A percentile compares a stretch with the other conserved stretches of the same genome.
phyloP scores from a whole-genome alignment of 64 coral and sea anemone species.

The Pachyseris speciosa region DNA sequence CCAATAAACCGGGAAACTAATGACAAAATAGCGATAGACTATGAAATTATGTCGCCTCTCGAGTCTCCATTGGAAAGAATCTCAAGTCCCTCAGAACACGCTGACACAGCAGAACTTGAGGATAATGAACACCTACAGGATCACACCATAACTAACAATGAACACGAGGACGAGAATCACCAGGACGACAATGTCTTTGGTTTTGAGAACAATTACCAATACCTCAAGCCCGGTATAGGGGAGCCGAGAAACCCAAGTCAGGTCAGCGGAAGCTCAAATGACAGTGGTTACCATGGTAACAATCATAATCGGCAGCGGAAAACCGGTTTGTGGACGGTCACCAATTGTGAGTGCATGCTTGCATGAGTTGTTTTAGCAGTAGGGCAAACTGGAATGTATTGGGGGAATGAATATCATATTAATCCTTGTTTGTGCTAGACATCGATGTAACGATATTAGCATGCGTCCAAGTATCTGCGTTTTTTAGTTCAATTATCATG shows the following conservation, averaged over 20 bases:
- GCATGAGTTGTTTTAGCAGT: not conserved
- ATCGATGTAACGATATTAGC: too few relatives aligned
- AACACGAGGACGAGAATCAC: constrained; percentile 54
- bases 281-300: constrained; percentile 96
- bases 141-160: constrained; percentile 27
- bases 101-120: not conserved
- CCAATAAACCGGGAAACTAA: not conserved
- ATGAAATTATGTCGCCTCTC: constrained; percentile 66
- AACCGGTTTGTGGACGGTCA: constrained; percentile 76
- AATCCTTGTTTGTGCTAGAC: too few relatives aligned
- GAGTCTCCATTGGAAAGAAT: constrained; percentile 70
- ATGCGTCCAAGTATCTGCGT: too few relatives aligned
- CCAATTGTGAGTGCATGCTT: constrained; percentile 78
- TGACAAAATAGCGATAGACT: constrained; percentile 24
- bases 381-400: too few relatives aligned
- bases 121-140: not conserved
- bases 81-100: constrained; percentile 37
- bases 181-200: constrained; percentile 76
- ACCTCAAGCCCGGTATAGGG: constrained; percentile 68
- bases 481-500: too few relatives aligned
- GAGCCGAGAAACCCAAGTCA: constrained; percentile 78
- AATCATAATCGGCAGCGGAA: constrained; percentile 76
- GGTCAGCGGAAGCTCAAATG: constrained; percentile 89
- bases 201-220: constrained; percentile 84
- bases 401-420: too few relatives aligned